A percentile compares a stretch with the other conserved stretches of the same genome.
phyloP scores from a whole-genome alignment of 2,113 vertebrate species.

The Choloepus hoffmanni region DNA sequence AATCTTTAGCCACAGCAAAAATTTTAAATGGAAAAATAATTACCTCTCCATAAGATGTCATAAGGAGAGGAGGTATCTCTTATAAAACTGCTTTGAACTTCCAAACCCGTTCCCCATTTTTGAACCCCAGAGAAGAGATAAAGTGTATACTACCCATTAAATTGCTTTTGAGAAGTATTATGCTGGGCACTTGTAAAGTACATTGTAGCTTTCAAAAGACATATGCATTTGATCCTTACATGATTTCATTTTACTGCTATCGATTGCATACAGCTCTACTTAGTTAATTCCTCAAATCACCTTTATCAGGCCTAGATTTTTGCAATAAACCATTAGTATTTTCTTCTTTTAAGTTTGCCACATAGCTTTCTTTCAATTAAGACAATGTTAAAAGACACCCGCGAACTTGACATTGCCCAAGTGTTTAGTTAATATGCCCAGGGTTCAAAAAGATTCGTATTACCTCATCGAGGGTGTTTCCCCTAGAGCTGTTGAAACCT shows the following conservation, averaged over 20 bases:
- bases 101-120: not conserved
- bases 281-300: not conserved
- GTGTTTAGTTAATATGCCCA: slow-evolving; percentile 65
- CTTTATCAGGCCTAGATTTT: slow-evolving; percentile 14
- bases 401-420: not conserved
- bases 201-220: not conserved
- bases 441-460: slow-evolving; percentile 69
- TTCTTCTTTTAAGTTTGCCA: not conserved
- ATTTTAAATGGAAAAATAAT: slow-evolving; percentile 24
- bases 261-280: not conserved
- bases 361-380: not conserved
- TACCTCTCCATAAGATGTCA: not conserved
- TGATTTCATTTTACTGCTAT: not conserved
- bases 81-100: not conserved
- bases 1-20: slow-evolving; percentile 23
- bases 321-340: not conserved
- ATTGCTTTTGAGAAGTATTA: slow-evolving; percentile 10
- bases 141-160: not conserved
- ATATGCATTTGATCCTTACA: not conserved
- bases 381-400: slow-evolving; percentile 6
- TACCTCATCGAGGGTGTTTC: slow-evolving; percentile 88
- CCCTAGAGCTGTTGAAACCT: slow-evolving; percentile 91
- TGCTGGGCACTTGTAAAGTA: not conserved
- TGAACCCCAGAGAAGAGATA: slow-evolving; percentile 1
- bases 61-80: not conserved